Percentiles rank a stretch among this genome's conserved stretches.
phyloP scores from a whole-genome alignment of 1,140 invertebrate species.

The Neodiprion virginianus region DNA sequence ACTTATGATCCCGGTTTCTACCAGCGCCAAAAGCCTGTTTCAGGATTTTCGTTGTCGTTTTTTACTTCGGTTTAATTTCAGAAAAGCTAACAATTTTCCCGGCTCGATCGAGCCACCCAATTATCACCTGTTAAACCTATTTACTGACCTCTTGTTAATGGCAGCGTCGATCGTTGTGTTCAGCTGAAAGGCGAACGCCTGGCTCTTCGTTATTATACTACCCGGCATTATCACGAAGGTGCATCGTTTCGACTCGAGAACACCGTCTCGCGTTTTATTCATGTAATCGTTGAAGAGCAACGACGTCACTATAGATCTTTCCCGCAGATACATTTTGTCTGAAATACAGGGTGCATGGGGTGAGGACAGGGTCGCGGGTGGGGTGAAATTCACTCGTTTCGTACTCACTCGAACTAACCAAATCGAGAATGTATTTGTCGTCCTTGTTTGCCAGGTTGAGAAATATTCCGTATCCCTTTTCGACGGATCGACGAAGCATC shows the following conservation, averaged over 20 bases:
- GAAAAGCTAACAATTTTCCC: conserved; percentile 15
- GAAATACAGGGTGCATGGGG: background rate
- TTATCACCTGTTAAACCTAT: conserved; percentile 31
- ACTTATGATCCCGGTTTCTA: conserved; percentile 77
- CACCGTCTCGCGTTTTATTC: conserved; percentile 64
- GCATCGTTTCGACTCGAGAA: conserved; percentile 70
- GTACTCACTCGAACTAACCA: background rate
- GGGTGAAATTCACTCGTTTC: background rate
- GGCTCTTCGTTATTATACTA: conserved; percentile 67
- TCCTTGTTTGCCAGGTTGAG: conserved; percentile 27
- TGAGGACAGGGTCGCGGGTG: background rate
- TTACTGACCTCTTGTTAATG: conserved; percentile 71
- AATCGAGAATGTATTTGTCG: background rate
- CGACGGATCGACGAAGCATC: conserved; percentile 33
- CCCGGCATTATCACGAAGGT: conserved; percentile 75
- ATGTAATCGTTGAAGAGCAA: conserved; percentile 74
- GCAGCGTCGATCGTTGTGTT: conserved; percentile 64
- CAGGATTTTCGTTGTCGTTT: conserved; percentile 1
- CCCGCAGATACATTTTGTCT: conserved; percentile 71
- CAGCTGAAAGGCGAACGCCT: conserved; percentile 74
- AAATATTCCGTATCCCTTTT: conserved; percentile 36
- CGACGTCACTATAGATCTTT: conserved; percentile 69
- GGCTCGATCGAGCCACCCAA: background rate
- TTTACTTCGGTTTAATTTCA: conserved; percentile 12
- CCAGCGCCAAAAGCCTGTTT: conserved; percentile 68